phyloP scores from a whole-genome alignment of 2,113 vertebrate genomes.

The Rissa tridactyla region DNA sequence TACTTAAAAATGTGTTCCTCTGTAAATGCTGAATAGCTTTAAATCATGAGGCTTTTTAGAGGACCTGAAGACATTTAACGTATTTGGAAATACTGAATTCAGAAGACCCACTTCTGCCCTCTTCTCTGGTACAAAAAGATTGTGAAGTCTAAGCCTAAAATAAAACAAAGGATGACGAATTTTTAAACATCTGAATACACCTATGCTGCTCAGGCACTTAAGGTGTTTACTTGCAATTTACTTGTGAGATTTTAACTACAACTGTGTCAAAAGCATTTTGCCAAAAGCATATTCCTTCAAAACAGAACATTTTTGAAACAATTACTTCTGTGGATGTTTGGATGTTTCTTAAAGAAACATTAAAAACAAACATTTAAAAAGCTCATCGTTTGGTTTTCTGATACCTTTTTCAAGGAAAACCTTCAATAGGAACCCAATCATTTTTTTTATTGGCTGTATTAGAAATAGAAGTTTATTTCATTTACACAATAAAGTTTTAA shows the following conservation, averaged over 20 bases:
- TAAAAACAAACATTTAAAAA: background rate
- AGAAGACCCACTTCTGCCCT: background rate
- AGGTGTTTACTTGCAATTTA: background rate
- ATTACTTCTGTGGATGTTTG: background rate
- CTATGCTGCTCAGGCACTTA: background rate
- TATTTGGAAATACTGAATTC: background rate
- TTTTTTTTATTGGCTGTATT: background rate
- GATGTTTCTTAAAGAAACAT: background rate
- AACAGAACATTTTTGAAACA: background rate
- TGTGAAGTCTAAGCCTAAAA: background rate
- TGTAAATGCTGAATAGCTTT: background rate
- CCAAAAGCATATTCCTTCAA: background rate
- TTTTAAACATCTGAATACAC: background rate
- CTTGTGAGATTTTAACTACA: background rate
- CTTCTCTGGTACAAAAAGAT: background rate
- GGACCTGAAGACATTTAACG: background rate
- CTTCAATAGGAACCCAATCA: background rate
- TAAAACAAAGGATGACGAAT: background rate
- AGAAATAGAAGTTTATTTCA: background rate
- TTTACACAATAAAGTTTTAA: background rate
- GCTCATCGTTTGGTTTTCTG: background rate
- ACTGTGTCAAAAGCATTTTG: rapidly evolving
- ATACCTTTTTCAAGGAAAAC: background rate
- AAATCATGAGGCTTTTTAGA: background rate
- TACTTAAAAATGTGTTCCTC: background rate